Percentiles rank a stretch among this genome's conserved stretches.
Evolutionary conservation across 2,113 vertebrate genomes (phyloP).

Genomic region (Xiphorhynchus elegans): DNA sequence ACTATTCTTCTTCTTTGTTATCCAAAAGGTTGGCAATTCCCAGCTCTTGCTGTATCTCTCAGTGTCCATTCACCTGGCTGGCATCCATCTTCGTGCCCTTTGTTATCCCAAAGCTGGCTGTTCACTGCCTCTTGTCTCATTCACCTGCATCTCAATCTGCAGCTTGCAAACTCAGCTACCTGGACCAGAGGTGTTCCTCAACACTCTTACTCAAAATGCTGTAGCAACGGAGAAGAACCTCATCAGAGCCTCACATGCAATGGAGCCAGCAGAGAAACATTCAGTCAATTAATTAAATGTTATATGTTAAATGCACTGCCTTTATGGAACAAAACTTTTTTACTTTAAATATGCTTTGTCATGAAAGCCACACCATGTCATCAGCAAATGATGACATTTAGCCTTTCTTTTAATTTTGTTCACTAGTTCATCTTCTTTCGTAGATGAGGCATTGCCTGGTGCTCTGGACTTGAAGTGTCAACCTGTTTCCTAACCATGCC

Average conservation of each 20-base stretch:
- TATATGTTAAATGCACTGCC: not conserved
- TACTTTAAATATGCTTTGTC: not conserved
- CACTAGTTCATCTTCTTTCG: not conserved
- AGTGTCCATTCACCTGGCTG: not conserved
- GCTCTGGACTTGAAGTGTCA: not conserved
- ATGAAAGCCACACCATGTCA: not conserved
- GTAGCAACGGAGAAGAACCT: not conserved
- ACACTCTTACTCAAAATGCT: not conserved
- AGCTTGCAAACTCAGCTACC: rapidly evolving
- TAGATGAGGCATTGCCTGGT: not conserved
- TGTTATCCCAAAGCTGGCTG: not conserved
- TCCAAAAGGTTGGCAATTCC: not conserved
- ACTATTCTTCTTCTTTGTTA: not conserved
- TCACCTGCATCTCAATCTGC: not conserved
- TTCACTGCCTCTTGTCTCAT: not conserved
- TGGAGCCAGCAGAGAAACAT: not conserved
- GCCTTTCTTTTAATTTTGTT: not conserved
- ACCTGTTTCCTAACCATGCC: not conserved
- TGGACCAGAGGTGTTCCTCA: not conserved
- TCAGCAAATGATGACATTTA: not conserved
- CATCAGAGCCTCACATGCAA: not conserved
- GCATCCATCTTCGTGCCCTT: not conserved
- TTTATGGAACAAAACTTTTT: not conserved
- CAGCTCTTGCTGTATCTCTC: rapidly evolving
- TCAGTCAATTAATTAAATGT: not conserved